phyloP scores from a whole-genome alignment of 2,797 vertebrate genomes.

The Alosa sapidissima region DNA sequence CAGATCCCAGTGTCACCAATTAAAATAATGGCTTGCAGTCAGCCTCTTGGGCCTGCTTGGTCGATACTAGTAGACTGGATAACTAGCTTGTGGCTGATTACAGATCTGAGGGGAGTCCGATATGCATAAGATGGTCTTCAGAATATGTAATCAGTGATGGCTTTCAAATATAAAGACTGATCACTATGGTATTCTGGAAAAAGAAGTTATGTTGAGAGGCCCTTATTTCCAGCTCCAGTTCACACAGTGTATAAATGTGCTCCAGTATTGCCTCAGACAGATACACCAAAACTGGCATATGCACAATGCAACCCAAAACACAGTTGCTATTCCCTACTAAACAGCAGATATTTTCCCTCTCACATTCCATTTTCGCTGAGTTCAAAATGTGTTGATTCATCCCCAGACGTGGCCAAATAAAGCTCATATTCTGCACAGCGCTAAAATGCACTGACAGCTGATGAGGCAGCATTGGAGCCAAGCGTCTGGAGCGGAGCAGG shows the following conservation, averaged over 20 bases:
- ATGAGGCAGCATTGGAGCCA: slow-evolving; percentile 62
- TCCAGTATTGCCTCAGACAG: neutral
- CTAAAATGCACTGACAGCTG: slow-evolving; percentile 60
- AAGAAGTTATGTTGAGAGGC: neutral
- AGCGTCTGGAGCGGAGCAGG: slow-evolving; percentile 51
- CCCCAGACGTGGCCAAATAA: slow-evolving; percentile 46
- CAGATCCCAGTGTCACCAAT: neutral
- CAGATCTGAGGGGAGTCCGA: neutral
- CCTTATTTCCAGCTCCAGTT: neutral
- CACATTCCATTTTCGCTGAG: neutral
- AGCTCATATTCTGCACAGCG: slow-evolving; percentile 62
- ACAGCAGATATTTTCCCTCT: neutral
- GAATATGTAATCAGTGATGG: neutral
- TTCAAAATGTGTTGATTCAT: slow-evolving; percentile 18
- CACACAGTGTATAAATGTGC: neutral
- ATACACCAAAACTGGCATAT: neutral
- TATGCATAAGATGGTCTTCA: neutral
- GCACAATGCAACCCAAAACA: neutral
- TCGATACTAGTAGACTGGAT: neutral
- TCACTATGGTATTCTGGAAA: neutral
- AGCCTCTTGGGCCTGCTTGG: neutral
- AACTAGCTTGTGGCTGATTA: neutral
- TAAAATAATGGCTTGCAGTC: neutral
- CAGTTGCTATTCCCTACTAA: neutral
- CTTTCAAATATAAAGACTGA: neutral